phyloP scores from a whole-genome alignment of 2,113 vertebrate species.

The Percopsis transmontana region DNA sequence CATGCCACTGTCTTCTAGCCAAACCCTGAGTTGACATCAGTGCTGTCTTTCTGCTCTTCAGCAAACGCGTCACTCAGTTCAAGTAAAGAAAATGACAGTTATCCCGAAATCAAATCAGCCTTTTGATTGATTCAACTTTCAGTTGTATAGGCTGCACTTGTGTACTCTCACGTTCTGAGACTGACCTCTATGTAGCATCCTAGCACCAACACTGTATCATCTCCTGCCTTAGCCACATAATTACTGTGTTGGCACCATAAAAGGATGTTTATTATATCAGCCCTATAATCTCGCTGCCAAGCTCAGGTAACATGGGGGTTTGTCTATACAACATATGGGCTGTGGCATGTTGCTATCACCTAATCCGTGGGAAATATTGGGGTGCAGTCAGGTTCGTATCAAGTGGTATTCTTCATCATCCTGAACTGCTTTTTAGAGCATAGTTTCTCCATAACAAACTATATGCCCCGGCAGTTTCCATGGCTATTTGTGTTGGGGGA shows the following conservation, averaged over 20 bases:
- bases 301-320: slow-evolving; percentile 19
- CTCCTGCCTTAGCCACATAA: slow-evolving; percentile 11
- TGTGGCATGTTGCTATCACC: not conserved
- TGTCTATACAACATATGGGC: not conserved
- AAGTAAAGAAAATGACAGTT: too few species aligned
- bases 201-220: slow-evolving; percentile 19
- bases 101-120: not conserved
- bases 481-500: not conserved
- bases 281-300: slow-evolving; percentile 12
- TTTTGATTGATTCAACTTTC: not conserved
- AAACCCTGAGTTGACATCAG: too few species aligned
- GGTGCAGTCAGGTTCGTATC: not conserved
- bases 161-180: slow-evolving; percentile 1
- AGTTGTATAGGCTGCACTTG: not conserved
- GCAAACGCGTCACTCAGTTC: too few species aligned
- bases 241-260: slow-evolving; percentile 6
- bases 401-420: not conserved
- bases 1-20: too few species aligned
- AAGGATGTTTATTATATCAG: slow-evolving; percentile 17
- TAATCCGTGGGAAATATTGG: not conserved
- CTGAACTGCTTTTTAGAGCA: not conserved
- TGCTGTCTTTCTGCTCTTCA: too few species aligned
- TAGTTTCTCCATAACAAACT: not conserved
- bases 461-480: not conserved
- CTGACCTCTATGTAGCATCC: slow-evolving; percentile 33